Conservation (phyloP, 2,113 vertebrate species). For the Chionomys nivalis region DNA sequence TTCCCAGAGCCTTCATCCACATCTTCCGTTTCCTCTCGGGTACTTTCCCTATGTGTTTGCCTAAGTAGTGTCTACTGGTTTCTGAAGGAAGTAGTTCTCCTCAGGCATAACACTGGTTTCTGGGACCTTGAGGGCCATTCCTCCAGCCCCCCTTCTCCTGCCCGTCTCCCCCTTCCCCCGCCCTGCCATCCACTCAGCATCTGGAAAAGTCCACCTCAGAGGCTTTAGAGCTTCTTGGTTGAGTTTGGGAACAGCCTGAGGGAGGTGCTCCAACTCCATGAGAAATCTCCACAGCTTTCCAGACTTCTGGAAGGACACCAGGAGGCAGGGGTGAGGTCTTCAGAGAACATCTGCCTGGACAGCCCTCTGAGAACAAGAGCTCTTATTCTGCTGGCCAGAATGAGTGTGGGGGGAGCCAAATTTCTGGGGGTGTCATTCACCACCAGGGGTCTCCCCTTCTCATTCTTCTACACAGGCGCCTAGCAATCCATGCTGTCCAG, state of each 20-base stretch:
- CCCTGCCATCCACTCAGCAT: neutral
- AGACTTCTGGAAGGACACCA: neutral
- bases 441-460: constrained; percentile 66
- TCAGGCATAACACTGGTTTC: neutral
- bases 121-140: neutral
- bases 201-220: neutral
- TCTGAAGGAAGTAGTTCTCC: neutral
- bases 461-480: neutral
- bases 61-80: neutral
- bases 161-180: neutral
- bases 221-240: neutral
- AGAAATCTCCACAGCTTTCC: neutral
- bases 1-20: neutral
- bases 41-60: neutral
- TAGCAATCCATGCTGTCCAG: neutral
- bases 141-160: neutral
- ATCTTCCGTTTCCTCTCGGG: neutral
- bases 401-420: neutral
- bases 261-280: constrained; percentile 19
- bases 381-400: neutral
- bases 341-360: neutral
- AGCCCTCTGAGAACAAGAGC: neutral
- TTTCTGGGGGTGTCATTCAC: neutral
- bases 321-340: neutral
- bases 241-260: constrained; percentile 37